These are phyloP conservation scores for Oligia fasciuncula DNA, from an alignment of 2,888 invertebrate genomes.

Conservation along the genomic window DNA sequence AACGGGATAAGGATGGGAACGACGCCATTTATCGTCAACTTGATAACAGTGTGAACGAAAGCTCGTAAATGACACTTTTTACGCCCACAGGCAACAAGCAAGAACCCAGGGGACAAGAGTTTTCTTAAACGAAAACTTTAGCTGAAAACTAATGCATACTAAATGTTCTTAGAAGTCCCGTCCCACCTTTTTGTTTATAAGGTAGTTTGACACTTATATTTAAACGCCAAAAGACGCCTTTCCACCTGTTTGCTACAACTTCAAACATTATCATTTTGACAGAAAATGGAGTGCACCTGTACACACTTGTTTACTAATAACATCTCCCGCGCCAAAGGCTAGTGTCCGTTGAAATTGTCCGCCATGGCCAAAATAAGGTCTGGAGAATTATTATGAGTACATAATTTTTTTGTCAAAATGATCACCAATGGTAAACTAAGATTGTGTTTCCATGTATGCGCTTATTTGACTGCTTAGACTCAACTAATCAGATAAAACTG, in stretches of 20 bases:
- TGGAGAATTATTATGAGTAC: too few species aligned
- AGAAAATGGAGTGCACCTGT: not conserved
- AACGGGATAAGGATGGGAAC: conserved; percentile 43
- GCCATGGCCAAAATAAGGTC: too few species aligned
- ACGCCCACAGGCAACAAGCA: conserved; percentile 8
- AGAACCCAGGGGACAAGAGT: conserved; percentile 5
- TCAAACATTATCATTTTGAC: not conserved
- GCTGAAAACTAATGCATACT: conserved; percentile 18
- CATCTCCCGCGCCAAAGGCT: too few species aligned
- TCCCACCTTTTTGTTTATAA: conserved; percentile 14
- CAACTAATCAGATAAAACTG: not conserved
- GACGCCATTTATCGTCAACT: conserved; percentile 35
- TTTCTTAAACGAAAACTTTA: conserved; percentile 21
- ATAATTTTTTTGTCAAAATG: not conserved
- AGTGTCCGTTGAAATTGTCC: too few species aligned
- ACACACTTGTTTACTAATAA: too few species aligned
- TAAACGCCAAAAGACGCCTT: not conserved
- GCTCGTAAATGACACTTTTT: conserved; percentile 12
- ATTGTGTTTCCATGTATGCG: not conserved
- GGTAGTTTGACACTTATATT: not conserved
- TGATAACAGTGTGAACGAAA: conserved; percentile 38
- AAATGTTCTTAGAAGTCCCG: not conserved
- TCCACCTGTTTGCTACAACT: not conserved
- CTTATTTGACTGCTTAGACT: not conserved
- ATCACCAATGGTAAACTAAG: not conserved